Percentiles rank a stretch among this genome's conserved stretches.
These are phyloP conservation scores for Tarsius wallacei DNA, from an alignment of 2,797 vertebrate species.

Conservation along the genomic window DNA sequence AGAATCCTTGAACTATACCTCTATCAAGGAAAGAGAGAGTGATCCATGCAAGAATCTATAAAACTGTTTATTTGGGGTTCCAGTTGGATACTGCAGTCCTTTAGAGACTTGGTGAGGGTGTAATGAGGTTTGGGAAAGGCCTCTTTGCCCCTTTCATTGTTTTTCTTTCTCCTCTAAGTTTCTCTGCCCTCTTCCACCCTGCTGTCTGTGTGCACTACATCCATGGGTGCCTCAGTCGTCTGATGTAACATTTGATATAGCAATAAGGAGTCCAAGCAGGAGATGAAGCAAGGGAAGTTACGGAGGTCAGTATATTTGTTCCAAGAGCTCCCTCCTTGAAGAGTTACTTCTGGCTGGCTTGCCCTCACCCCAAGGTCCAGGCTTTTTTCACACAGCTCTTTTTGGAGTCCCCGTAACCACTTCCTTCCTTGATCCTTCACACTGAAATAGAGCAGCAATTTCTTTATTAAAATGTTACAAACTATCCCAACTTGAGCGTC, in stretches of 20 bases:
- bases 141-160: background rate
- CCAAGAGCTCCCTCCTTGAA: background rate
- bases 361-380: background rate
- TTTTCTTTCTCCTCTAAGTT: background rate
- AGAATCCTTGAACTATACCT: background rate
- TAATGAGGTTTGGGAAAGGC: background rate
- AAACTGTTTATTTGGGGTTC: background rate
- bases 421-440: background rate
- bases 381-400: background rate
- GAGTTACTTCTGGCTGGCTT: background rate
- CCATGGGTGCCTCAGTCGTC: accelerated
- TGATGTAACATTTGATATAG: background rate
- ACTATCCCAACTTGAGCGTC: background rate
- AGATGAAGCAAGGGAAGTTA: background rate
- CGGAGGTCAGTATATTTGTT: background rate
- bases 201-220: accelerated
- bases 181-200: background rate
- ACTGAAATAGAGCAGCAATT: background rate
- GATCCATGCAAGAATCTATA: background rate
- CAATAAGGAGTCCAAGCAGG: background rate
- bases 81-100: background rate
- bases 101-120: background rate
- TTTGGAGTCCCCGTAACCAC: background rate
- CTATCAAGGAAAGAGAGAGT: background rate
- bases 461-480: background rate